Evolutionary conservation across 2,797 vertebrate genomes (phyloP).

Genomic region (Dendrocincla tyrannina): DNA sequence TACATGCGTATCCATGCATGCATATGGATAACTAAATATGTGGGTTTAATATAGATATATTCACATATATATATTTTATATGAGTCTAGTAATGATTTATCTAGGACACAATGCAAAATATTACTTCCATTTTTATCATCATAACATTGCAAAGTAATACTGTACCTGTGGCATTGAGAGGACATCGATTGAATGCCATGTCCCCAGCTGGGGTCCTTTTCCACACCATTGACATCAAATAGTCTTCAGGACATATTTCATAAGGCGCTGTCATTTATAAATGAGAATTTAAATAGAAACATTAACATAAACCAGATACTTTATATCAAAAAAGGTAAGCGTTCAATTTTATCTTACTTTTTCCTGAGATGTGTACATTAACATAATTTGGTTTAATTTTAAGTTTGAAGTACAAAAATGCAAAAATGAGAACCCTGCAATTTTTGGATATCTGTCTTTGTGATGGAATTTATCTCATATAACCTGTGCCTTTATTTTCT

Average conservation of each 20-base stretch:
- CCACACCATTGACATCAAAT: conserved; percentile 97
- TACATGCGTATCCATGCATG: not conserved
- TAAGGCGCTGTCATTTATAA: conserved; percentile 89
- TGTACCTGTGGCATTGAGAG: conserved; percentile 95
- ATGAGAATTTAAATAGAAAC: conserved; percentile 19
- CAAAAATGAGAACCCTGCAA: not conserved
- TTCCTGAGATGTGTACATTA: not conserved
- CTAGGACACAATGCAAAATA: not conserved
- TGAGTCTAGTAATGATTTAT: not conserved
- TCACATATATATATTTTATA: not conserved
- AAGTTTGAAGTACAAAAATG: not conserved
- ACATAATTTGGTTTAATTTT: not conserved
- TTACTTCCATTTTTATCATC: not conserved
- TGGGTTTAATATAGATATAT: not conserved
- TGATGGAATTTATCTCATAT: not conserved
- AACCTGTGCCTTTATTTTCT: not conserved
- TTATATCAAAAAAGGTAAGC: not conserved
- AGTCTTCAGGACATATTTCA: conserved; percentile 98
- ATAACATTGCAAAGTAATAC: not conserved
- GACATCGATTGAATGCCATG: conserved; percentile 95
- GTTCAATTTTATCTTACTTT: not conserved
- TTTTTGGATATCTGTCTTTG: not conserved
- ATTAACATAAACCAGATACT: not conserved
- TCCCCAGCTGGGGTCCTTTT: conserved; percentile 97
- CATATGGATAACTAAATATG: not conserved